phyloP scores from a whole-genome alignment of 1,140 invertebrate species.

The Aphelenchoides fujianensis region DNA sequence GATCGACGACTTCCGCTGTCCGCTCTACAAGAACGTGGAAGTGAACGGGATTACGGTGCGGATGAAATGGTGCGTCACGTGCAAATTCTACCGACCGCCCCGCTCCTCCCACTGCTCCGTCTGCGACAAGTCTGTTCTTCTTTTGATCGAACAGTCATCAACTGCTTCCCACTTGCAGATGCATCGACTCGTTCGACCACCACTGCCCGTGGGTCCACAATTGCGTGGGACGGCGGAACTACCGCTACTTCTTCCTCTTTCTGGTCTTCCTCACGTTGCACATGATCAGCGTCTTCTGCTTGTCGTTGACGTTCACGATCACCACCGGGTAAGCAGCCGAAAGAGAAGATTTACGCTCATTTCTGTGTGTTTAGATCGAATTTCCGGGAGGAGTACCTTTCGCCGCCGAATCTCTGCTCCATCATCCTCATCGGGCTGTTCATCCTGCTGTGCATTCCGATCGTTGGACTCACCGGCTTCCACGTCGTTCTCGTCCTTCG shows the following conservation, averaged over 20 bases:
- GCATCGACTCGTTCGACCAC: slow-evolving; percentile 94
- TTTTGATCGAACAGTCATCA: slow-evolving; percentile 19
- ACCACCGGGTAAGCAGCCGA: slow-evolving; percentile 66
- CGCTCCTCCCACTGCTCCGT: slow-evolving; percentile 97
- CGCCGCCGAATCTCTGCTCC: slow-evolving; percentile 61
- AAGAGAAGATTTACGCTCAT: neutral
- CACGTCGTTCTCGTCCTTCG: slow-evolving; percentile 91
- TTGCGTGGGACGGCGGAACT: slow-evolving; percentile 96
- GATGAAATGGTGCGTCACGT: slow-evolving; percentile 99
- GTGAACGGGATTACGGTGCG: slow-evolving; percentile 86
- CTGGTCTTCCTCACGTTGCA: slow-evolving; percentile 89
- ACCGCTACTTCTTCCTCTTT: slow-evolving; percentile 97
- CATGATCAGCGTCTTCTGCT: slow-evolving; percentile 91
- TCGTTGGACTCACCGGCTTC: slow-evolving; percentile 93
- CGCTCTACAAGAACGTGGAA: slow-evolving; percentile 94
- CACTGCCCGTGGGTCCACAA: slow-evolving; percentile 99
- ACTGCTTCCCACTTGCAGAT: slow-evolving; percentile 39
- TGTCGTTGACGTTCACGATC: slow-evolving; percentile 85
- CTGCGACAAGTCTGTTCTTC: slow-evolving; percentile 76
- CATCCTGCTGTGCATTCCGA: slow-evolving; percentile 85
- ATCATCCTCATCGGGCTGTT: slow-evolving; percentile 88
- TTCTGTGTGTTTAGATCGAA: slow-evolving; percentile 62
- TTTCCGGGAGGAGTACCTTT: slow-evolving; percentile 71
- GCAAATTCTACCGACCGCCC: slow-evolving; percentile 92
- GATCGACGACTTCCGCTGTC: slow-evolving; percentile 86